These are phyloP conservation scores for Elysia crispata DNA, from an alignment of 2,888 invertebrate species.

Conservation along the genomic window DNA sequence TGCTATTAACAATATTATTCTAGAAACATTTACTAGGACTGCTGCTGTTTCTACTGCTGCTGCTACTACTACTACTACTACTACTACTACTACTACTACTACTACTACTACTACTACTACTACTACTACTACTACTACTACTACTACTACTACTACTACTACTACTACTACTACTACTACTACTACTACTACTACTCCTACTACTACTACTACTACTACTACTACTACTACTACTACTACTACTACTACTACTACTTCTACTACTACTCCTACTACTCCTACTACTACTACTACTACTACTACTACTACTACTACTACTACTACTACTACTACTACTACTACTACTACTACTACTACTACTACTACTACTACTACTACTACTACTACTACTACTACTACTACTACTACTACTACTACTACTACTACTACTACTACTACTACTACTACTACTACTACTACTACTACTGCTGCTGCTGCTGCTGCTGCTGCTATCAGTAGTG, in stretches of 20 bases:
- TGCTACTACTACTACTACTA: too few relatives aligned
- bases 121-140: background rate
- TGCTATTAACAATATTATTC: too few relatives aligned
- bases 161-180: constrained; percentile 17
- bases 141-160: constrained; percentile 30
- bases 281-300: too few relatives aligned
- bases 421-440: background rate
- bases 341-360: constrained; percentile 28
- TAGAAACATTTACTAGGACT: too few relatives aligned
- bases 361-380: constrained; percentile 15
- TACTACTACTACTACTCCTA: constrained; percentile 21
- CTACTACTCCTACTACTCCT: too few relatives aligned
- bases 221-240: constrained; percentile 32
- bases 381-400: constrained; percentile 28
- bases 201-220: background rate
- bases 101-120: too few relatives aligned
- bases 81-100: too few relatives aligned
- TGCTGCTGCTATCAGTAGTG: background rate
- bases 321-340: constrained; percentile 30
- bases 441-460: background rate
- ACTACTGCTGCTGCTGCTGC: background rate
- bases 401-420: constrained; percentile 18
- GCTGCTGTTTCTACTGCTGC: too few relatives aligned
- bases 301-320: constrained; percentile 33
- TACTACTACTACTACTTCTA: constrained; percentile 21